A percentile compares a stretch with the other conserved stretches of the same genome.
Evolutionary conservation across 2,888 invertebrate species (phyloP).

Genomic region (Agriotes lineatus): DNA sequence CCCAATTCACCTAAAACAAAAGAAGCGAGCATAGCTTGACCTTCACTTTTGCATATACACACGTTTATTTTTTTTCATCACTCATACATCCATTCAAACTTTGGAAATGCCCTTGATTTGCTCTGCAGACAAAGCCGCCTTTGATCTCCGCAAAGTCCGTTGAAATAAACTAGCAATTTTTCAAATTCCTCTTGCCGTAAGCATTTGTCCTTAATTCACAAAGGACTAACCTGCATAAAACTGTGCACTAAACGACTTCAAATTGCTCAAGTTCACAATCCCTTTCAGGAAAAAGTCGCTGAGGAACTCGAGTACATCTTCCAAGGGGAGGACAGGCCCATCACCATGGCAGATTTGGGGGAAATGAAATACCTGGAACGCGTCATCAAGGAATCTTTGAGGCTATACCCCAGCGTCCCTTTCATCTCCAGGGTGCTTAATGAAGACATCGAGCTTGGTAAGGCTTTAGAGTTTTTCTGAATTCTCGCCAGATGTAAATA

Average conservation of each 20-base stretch:
- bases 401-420: conserved; percentile 59
- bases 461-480: too few relatives aligned
- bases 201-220: too few relatives aligned
- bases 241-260: too few relatives aligned
- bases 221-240: too few relatives aligned
- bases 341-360: conserved; percentile 52
- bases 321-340: conserved; percentile 49
- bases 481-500: background rate
- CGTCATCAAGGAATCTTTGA: conserved; percentile 58
- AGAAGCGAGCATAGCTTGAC: too few relatives aligned
- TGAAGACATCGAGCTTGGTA: conserved; percentile 55
- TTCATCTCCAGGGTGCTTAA: conserved; percentile 53
- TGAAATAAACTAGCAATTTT: too few relatives aligned
- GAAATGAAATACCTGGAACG: conserved; percentile 60
- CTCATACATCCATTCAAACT: too few relatives aligned
- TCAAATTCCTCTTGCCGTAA: too few relatives aligned
- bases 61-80: too few relatives aligned
- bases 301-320: conserved; percentile 57
- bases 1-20: too few relatives aligned
- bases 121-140: background rate
- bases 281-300: conserved; percentile 55
- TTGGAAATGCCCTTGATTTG: too few relatives aligned
- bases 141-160: background rate
- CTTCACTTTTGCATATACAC: too few relatives aligned
- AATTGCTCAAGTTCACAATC: background rate